A percentile compares a stretch with the other conserved stretches of the same genome.
Evolutionary conservation across 2,888 invertebrate genomes (phyloP).

Genomic region (Heliconius sara): DNA sequence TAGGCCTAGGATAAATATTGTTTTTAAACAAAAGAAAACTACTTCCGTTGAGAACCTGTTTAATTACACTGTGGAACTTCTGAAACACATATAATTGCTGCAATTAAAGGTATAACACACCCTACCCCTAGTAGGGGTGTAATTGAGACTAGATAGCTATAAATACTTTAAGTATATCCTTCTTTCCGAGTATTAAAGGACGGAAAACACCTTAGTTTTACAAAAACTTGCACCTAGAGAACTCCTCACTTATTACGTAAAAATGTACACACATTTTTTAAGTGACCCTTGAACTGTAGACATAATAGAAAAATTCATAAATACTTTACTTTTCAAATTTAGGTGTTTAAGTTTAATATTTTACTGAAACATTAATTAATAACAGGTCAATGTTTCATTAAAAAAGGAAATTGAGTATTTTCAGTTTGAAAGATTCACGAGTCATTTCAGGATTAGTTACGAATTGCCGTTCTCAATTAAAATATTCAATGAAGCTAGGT

Average conservation of each 20-base stretch:
- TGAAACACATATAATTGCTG: constrained; percentile 5
- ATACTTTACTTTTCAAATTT: background rate
- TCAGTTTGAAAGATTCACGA: background rate
- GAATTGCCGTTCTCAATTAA: background rate
- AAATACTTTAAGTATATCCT: constrained; percentile 23
- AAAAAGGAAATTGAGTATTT: background rate
- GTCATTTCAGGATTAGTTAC: background rate
- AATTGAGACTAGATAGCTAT: constrained; percentile 26
- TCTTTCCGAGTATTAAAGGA: constrained; percentile 12
- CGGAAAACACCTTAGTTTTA: constrained; percentile 7
- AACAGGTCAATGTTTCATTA: background rate
- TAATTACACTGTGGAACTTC: background rate
- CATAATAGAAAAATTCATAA: constrained; percentile 18
- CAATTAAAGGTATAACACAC: background rate
- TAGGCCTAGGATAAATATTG: background rate
- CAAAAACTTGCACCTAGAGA: constrained; percentile 7
- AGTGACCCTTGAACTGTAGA: constrained; percentile 23
- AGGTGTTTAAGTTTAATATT: background rate
- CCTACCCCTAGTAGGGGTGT: constrained; percentile 10
- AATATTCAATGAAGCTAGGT: constrained; percentile 14
- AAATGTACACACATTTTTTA: constrained; percentile 21
- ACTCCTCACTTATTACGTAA: constrained; percentile 20
- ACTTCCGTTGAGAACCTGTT: background rate
- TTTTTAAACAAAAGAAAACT: constrained; percentile 9
- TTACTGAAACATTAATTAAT: background rate